Evolutionary conservation across 2,888 invertebrate species (phyloP), one percentile per base, ranked within the genome.

Genomic region (Mesodorylaimus sp.): DNA sequence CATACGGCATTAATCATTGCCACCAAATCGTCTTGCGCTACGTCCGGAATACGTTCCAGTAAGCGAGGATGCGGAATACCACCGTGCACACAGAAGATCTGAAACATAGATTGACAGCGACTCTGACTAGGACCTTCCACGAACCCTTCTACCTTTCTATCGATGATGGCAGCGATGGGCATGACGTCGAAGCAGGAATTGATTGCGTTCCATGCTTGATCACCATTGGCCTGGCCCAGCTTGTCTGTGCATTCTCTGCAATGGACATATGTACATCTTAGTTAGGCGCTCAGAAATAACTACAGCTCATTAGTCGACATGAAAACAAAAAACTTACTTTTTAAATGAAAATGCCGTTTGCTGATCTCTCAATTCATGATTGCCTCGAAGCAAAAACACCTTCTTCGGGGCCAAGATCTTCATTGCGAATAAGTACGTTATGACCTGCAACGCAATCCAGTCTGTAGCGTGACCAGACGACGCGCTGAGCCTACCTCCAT

Each of bases 31-130:
- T 32, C 16, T 32, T 10, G 16, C 32, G 32, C 16, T 32, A 10
- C 32, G 32, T 10, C 16, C 7, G 16, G 16, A 32, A 10, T 32
- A 16, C 32, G 75, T 1, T 73, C 66, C 37, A 77, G 71, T 26
- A 74, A 70, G 0, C 77, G 77, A 1, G 78, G 77, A 1, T 79
- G 78, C 1, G 81, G 81, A 51, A 81, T 80, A 5, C 82, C 82
- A 19, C 82, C 82, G 65, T 82, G 82, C 51, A 79, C 79, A 67
- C 81, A 81, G 62, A 81, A 81, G 46, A 81, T 74, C 78, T 79
- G 60, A 2, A 59, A 56, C 45, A 26, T 23, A 42, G 48, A 26
- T 3, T 10, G n/a, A n/a, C 36, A 27, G 16, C 23, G 19, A 25
- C 19, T 29, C 10, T 19, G 3, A 27, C 10, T 7, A 41, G 28